These are phyloP conservation scores for Cryptocheilus praepositus DNA, from an alignment of 2,888 invertebrate species.

Conservation along the genomic window DNA sequence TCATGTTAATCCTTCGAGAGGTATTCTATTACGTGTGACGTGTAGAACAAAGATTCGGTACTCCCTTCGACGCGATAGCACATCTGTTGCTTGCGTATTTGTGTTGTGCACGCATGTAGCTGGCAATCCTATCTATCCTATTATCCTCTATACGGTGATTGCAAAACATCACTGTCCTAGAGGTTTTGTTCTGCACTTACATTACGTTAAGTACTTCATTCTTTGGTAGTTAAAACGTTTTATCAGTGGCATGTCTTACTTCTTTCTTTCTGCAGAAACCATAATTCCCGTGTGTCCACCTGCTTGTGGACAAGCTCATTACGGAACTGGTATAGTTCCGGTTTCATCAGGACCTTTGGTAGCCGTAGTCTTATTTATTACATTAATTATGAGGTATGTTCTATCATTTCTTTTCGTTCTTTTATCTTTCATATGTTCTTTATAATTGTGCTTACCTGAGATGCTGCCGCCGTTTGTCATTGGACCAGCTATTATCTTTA, in stretches of 20 bases:
- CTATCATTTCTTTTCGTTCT: slow-evolving; percentile 15
- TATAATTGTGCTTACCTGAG: not conserved
- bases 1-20: no score
- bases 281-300: slow-evolving; percentile 95
- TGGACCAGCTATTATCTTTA: no score
- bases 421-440: slow-evolving; percentile 2
- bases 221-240: slow-evolving; percentile 21
- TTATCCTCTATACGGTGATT: no score
- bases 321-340: slow-evolving; percentile 78
- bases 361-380: slow-evolving; percentile 76
- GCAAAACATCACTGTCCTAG: no score
- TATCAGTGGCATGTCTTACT: slow-evolving; percentile 68
- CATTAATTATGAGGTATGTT: slow-evolving; percentile 74
- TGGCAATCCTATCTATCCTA: no score
- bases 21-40: not conserved
- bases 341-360: slow-evolving; percentile 73
- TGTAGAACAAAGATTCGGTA: not conserved
- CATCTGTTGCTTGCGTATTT: slow-evolving; percentile 2
- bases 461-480: no score
- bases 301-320: slow-evolving; percentile 86
- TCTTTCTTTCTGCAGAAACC: slow-evolving; percentile 82
- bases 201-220: not conserved
- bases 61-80: no score
- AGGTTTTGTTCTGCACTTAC: no score
- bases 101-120: not conserved